These are phyloP conservation scores for Neodiprion lecontei DNA, from an alignment of 1,140 invertebrate species.

Conservation along the genomic window DNA sequence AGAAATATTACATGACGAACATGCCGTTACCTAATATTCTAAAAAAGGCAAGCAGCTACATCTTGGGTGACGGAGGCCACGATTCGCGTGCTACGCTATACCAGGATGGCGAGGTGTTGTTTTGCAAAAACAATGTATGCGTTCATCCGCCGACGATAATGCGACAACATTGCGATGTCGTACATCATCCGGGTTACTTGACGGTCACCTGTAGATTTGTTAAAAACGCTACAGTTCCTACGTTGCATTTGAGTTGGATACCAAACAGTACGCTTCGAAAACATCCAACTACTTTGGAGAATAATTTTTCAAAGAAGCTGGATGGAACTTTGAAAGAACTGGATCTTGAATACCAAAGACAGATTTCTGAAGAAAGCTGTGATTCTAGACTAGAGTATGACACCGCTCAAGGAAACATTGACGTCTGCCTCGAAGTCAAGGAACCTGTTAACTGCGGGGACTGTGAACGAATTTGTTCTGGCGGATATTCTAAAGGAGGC, in stretches of 20 bases:
- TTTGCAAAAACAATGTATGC: slow-evolving; percentile 94
- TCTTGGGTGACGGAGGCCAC: slow-evolving; percentile 71
- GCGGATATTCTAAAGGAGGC: slow-evolving; percentile 30
- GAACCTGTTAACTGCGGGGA: slow-evolving; percentile 54
- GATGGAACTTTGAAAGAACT: slow-evolving; percentile 7
- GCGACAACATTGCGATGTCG: slow-evolving; percentile 78
- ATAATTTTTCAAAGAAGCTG: slow-evolving; percentile 45
- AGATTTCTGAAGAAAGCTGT: slow-evolving; percentile 30
- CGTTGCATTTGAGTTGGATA: slow-evolving; percentile 91
- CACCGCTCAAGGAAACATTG: slow-evolving; percentile 41
- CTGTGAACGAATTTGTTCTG: slow-evolving; percentile 57
- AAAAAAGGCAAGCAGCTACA: slow-evolving; percentile 78
- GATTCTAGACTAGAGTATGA: slow-evolving; percentile 18
- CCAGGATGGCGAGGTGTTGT: slow-evolving; percentile 83
- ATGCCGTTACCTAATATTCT: slow-evolving; percentile 81
- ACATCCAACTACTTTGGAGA: slow-evolving; percentile 81
- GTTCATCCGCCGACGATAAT: slow-evolving; percentile 89
- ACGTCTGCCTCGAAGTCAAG: slow-evolving; percentile 56
- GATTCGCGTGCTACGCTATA: slow-evolving; percentile 59
- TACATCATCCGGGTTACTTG: slow-evolving; percentile 92
- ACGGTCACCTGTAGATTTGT: slow-evolving; percentile 83
- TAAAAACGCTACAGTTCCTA: slow-evolving; percentile 77
- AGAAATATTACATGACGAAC: slow-evolving; percentile 25
- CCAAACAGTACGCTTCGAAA: slow-evolving; percentile 89
- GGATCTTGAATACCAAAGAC: slow-evolving; percentile 9